phyloP scores from a whole-genome alignment of 2,797 vertebrate genomes.

The Avahi laniger region DNA sequence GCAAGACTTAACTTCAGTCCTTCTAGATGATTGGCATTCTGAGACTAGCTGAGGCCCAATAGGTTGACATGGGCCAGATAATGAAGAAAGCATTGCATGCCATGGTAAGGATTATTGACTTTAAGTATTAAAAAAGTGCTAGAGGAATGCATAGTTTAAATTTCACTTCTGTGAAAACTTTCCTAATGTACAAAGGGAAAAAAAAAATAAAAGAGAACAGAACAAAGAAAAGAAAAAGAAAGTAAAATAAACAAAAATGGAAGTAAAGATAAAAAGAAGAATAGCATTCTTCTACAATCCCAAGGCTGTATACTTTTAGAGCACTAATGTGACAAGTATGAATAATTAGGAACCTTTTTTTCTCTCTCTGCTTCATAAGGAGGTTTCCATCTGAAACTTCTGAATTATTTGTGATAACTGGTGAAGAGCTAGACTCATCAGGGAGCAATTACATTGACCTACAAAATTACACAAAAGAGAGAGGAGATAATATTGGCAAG shows the following conservation, averaged over 20 bases:
- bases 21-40: neutral
- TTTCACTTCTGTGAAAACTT: neutral
- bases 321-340: neutral
- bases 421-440: neutral
- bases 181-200: neutral
- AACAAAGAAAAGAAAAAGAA: neutral
- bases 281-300: neutral
- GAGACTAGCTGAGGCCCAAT: neutral
- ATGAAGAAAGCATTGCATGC: neutral
- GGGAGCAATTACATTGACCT: neutral
- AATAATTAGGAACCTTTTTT: neutral
- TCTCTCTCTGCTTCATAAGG: neutral
- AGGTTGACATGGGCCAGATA: neutral
- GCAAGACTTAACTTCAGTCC: neutral
- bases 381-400: neutral
- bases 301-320: neutral
- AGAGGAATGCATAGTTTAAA: neutral
- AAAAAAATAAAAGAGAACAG: neutral
- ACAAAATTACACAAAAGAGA: neutral
- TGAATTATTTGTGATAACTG: neutral
- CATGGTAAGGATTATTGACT: neutral
- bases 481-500: neutral
- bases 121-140: neutral
- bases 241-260: accelerated
- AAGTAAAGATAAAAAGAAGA: neutral